Evolutionary conservation across 1,140 invertebrate species (phyloP), one percentile per base, ranked within the genome.

Genomic region (Bicyclus anynana): DNA sequence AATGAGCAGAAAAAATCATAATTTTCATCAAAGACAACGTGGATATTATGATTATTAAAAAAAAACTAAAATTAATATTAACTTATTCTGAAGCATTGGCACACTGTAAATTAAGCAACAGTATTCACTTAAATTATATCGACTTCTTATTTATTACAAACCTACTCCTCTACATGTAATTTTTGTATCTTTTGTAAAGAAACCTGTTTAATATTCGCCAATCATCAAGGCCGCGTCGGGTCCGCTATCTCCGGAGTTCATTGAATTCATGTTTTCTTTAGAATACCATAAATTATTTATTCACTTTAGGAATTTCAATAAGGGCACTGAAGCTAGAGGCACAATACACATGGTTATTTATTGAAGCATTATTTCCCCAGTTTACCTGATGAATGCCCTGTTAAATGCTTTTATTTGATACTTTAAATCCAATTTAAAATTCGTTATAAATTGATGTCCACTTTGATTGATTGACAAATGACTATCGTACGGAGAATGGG

Each of bases 221-320:
- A 46, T 54, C 46, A 54, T 37, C 51, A 60, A 54, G 58, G 58
- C 20, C 58, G 46, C 21, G 16, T 44, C 17, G 18, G 35, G 58
- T 54, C 35, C 46, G 58, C 46, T 33, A 27, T 42, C 33, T 9
- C 33, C 23, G 12, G 18, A 53, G 58, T 60, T 60, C 58, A 60
- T 42, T 54, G 51, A 40, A 50, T 60, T 60, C 44, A 35, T 60
- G 53, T 56, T 56, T 54, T 54, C 40, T 54, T 46, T 37, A 17
- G 38, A 44, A 54, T 29, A 47, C 42, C 27, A 18, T 47, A 26
- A n/a, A 53, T 53, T 44, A 44, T 27, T 27, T 54, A 47, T 54
- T 54, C 40, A 47, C 53, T 21, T 33, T 13, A 38, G 13, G 35
- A 52, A 52, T 52, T 26, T 29, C 21, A 53, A 53, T 53, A 53